A percentile compares a stretch with the other conserved stretches of the same genome.
phyloP scores from a whole-genome alignment of 2,113 vertebrate genomes.

The Oncorhynchus gorbuscha region DNA sequence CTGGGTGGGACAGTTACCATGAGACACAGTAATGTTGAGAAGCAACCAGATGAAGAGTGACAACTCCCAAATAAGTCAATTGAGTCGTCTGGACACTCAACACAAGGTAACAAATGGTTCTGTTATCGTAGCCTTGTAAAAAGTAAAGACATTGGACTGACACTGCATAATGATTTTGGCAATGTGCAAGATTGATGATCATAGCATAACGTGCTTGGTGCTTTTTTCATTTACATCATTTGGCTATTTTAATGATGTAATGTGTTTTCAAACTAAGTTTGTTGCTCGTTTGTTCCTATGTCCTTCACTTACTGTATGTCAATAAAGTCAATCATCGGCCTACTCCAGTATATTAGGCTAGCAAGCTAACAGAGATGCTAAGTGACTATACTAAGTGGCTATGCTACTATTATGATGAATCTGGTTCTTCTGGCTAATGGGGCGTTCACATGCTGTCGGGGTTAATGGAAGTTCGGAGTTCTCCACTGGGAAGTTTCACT shows the following conservation, averaged over 20 bases:
- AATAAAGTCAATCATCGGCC: not conserved
- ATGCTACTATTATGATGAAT: not conserved
- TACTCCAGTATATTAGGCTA: not conserved
- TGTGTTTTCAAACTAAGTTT: not conserved
- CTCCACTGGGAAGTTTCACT: too few species aligned
- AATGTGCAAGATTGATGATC: not conserved
- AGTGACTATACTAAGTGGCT: not conserved
- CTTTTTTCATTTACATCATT: not conserved
- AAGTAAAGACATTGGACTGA: not conserved
- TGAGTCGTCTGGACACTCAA: not conserved
- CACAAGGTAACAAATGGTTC: not conserved
- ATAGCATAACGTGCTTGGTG: not conserved
- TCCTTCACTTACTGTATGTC: not conserved
- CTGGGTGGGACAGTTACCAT: conserved; percentile 1
- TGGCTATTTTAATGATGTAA: not conserved
- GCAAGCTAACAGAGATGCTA: not conserved
- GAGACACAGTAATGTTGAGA: conserved; percentile 2
- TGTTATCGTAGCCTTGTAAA: not conserved
- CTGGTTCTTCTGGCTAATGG: too few species aligned
- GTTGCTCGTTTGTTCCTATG: not conserved
- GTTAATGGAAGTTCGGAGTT: too few species aligned
- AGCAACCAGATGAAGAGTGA: not conserved
- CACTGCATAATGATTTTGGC: not conserved
- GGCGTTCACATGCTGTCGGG: too few species aligned
- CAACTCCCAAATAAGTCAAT: conserved; percentile 8